Conservation (phyloP, 2,797 vertebrate species). For the Premnoplex brunnescens region DNA sequence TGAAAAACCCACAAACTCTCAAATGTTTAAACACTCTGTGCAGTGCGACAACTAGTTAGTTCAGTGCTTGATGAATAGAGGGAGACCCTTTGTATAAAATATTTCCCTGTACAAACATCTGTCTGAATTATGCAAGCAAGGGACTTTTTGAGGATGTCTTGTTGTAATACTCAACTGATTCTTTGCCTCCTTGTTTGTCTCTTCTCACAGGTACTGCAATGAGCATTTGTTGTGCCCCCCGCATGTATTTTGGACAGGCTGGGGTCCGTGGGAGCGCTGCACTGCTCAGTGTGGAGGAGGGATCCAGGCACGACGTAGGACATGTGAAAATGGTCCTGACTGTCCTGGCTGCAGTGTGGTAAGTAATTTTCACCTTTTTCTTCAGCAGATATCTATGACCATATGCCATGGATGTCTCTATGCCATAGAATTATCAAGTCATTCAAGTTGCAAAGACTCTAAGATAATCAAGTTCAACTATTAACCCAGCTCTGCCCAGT, state of each 20-base stretch:
- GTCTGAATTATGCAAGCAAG: background rate
- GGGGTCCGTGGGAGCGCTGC: slow-evolving; percentile 96
- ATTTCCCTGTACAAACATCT: background rate
- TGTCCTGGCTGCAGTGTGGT: slow-evolving; percentile 93
- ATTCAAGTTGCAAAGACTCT: background rate
- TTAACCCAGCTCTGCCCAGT: background rate
- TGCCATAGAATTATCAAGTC: background rate
- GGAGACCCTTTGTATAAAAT: background rate
- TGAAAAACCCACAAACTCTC: background rate
- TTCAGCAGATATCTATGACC: background rate
- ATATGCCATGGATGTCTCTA: background rate
- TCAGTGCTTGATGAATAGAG: background rate
- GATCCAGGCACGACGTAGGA: slow-evolving; percentile 90
- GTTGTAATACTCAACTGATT: background rate
- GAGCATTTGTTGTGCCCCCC: slow-evolving; percentile 94
- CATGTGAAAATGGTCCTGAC: slow-evolving; percentile 93
- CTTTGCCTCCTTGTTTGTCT: background rate
- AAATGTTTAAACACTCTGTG: background rate
- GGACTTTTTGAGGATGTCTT: background rate
- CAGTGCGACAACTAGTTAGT: slow-evolving; percentile 2
- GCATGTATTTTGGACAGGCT: slow-evolving; percentile 94
- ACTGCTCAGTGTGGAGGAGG: slow-evolving; percentile 93
- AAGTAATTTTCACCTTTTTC: slow-evolving; percentile 17
- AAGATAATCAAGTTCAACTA: background rate
- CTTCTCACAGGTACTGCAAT: slow-evolving; percentile 89